Evolutionary conservation across 2,888 invertebrate species (phyloP), one percentile per base, ranked within the genome.

Genomic region (Neocrepidodera transversa): DNA sequence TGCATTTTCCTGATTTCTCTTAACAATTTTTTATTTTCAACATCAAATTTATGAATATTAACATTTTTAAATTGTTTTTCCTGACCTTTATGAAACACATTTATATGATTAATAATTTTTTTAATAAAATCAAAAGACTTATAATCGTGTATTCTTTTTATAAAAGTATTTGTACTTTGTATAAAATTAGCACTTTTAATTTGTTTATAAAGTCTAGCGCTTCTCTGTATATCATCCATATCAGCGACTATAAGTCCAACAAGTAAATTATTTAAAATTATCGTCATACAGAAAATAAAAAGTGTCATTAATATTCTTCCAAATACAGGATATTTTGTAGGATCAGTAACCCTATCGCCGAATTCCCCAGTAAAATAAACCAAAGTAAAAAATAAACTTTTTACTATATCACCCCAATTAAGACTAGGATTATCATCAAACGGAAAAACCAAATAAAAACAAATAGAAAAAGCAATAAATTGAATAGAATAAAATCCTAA

Each of bases 211-310:
- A 69, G 32, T 40, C 66, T 68, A 8, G 66, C 63, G 10, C 56
- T 62, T 47, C 64, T 65, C 20, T 70, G 65, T 32, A 72, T 64
- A 2, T 66, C 60, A 23, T 69, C 66, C 68, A 72, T 72, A 52
- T 72, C 72, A 6, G 71, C 66, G 5, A 71, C 72, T 5, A 71
- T 68, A 35, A 72, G 47, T n/a, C 71, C 71, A 1, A 72, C 69
- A 26, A 72, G 51, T 2, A 72, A 42, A 61, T 72, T 72, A 26
- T 72, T 69, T 17, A 72, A 51, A 58, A 72, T 71, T 11, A 72
- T 70, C 6, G 70, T 70, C 69, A 72, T 70, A 23, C 67, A 69
- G 45, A 72, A 67, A 20, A 70, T 66, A 45, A 72, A 72, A n/a
- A 69, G 26, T 2, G 67, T 69, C 14, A 67, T 67, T 17, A 71